Evolutionary conservation across 2,888 invertebrate species (phyloP).

Genomic region (Tachina grossa): DNA sequence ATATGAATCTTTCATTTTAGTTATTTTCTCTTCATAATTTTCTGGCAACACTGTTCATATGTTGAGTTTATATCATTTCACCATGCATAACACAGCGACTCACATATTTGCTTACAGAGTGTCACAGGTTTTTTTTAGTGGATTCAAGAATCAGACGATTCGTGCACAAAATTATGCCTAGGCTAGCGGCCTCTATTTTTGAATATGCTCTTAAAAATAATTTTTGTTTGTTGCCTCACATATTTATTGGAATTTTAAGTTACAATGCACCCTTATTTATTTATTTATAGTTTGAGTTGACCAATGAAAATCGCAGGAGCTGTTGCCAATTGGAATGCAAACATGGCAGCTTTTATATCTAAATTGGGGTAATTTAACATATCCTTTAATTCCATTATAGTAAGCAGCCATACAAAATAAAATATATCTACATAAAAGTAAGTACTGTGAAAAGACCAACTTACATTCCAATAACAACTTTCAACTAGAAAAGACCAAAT

Average conservation of each 20-base stretch:
- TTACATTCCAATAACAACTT: conserved; percentile 73
- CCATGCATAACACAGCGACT: too few species aligned
- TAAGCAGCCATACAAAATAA: neutral
- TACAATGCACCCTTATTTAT: conserved; percentile 35
- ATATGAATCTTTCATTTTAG: too few species aligned
- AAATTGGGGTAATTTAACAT: conserved; percentile 71
- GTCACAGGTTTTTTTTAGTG: too few species aligned
- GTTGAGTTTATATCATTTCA: too few species aligned
- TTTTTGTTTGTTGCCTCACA: neutral
- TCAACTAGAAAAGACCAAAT: conserved; percentile 74
- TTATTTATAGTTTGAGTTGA: neutral
- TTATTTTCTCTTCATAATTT: too few species aligned
- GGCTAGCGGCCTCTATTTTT: conserved; percentile 28
- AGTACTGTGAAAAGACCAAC: conserved; percentile 54
- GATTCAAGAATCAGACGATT: too few species aligned
- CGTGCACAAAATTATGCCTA: too few species aligned
- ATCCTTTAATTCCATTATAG: conserved; percentile 75
- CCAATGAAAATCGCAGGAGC: conserved; percentile 76
- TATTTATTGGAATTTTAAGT: neutral
- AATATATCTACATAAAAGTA: conserved; percentile 51
- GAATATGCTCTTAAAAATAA: too few species aligned
- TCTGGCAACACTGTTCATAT: too few species aligned
- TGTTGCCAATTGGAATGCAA: conserved; percentile 75
- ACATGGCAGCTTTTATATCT: conserved; percentile 75
- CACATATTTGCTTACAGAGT: too few species aligned